phyloP scores from a whole-genome alignment of 1,140 invertebrate genomes.

The Mactra quadrangularis region DNA sequence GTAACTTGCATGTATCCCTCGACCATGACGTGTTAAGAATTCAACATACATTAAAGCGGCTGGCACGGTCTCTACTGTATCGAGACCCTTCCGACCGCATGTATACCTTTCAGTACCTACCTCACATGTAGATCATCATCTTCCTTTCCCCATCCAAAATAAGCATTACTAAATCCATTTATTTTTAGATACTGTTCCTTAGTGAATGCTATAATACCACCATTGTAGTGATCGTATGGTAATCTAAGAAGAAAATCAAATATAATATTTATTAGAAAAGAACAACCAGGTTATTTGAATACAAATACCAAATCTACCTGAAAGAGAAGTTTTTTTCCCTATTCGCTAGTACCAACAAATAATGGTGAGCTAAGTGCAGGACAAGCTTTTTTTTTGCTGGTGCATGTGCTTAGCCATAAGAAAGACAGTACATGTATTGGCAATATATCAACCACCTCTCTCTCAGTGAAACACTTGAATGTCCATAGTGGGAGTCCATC shows the following conservation, averaged over 20 bases:
- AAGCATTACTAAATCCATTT: constrained; percentile 96
- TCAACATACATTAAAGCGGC: too few relatives aligned
- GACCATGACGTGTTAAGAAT: too few relatives aligned
- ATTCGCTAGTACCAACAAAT: neutral
- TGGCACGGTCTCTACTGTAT: too few relatives aligned
- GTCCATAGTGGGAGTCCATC: too few relatives aligned
- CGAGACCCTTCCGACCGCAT: too few relatives aligned
- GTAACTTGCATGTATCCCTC: too few relatives aligned
- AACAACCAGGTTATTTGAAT: neutral
- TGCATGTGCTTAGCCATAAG: too few relatives aligned
- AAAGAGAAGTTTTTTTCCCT: neutral
- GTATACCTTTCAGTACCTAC: too few relatives aligned
- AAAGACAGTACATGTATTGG: too few relatives aligned
- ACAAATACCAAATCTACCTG: neutral
- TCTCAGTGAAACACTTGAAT: too few relatives aligned
- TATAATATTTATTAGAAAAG: neutral
- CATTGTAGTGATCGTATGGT: constrained; percentile 69
- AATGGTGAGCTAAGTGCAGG: neutral
- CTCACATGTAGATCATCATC: constrained; percentile 75
- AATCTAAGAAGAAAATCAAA: constrained; percentile 59
- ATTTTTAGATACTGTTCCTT: constrained; percentile 88
- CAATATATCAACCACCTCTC: too few relatives aligned
- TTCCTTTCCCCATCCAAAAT: constrained; percentile 90
- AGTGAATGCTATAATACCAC: constrained; percentile 72
- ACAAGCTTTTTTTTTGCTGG: too few relatives aligned